Conservation (phyloP, 2,113 vertebrate genomes). For the Anhinga anhinga region DNA sequence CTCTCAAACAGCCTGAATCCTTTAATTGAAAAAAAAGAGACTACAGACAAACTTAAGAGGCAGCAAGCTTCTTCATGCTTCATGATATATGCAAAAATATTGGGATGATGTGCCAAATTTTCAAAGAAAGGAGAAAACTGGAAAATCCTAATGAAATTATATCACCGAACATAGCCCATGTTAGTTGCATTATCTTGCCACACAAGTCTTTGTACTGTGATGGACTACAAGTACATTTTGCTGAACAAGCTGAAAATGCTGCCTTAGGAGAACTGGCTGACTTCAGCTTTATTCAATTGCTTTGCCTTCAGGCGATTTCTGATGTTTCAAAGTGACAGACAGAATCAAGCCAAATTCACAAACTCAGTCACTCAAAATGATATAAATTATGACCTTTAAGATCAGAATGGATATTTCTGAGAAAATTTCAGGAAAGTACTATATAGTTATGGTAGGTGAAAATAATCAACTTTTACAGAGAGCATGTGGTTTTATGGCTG, state of each 20-base stretch:
- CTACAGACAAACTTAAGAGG: neutral
- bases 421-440: neutral
- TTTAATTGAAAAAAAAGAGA: neutral
- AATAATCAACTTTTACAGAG: neutral
- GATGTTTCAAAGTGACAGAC: constrained; percentile 26
- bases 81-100: neutral
- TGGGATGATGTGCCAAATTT: neutral
- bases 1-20: neutral
- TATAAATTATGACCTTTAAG: neutral
- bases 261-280: neutral
- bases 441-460: neutral
- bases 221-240: neutral
- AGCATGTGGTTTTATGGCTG: neutral
- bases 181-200: neutral
- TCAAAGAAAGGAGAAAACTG: neutral
- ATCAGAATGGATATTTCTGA: neutral
- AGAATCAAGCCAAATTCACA: constrained; percentile 17
- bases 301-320: constrained; percentile 12
- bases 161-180: neutral
- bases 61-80: neutral
- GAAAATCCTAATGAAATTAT: neutral
- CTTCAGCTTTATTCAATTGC: constrained; percentile 25
- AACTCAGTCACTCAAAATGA: neutral
- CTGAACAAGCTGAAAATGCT: constrained; percentile 25
- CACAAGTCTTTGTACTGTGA: neutral